Percentiles rank a stretch among this genome's conserved stretches.
Evolutionary conservation across 2,113 vertebrate species (phyloP).

Genomic region (Tychaedon coryphoeus): DNA sequence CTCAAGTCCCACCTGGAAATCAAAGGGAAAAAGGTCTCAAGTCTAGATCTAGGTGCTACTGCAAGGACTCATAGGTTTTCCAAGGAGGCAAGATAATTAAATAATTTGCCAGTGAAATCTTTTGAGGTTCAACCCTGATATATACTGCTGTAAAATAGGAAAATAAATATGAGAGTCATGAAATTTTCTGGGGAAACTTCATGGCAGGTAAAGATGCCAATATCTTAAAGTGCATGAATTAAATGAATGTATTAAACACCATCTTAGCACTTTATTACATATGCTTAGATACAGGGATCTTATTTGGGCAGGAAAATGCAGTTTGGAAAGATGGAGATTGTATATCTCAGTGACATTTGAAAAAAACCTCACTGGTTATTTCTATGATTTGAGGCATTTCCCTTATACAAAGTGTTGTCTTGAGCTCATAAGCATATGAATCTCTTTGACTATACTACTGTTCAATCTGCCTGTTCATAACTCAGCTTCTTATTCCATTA

Average conservation of each 20-base stretch:
- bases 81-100: not conserved
- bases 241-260: not conserved
- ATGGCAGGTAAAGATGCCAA: not conserved
- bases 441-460: constrained; percentile 51
- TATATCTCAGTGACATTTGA: not conserved
- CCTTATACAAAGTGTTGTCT: not conserved
- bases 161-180: not conserved
- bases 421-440: constrained; percentile 63
- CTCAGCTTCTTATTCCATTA: constrained; percentile 73
- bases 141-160: not conserved
- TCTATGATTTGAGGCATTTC: not conserved
- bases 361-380: not conserved
- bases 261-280: not conserved
- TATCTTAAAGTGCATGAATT: not conserved
- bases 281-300: not conserved
- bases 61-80: not conserved
- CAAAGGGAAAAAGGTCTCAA: not conserved
- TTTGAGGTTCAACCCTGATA: not conserved
- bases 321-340: not conserved
- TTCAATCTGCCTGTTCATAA: constrained; percentile 58
- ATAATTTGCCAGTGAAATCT: not conserved
- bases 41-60: not conserved
- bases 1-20: not conserved
- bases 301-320: not conserved
- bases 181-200: not conserved